Base-by-base conservation (phyloP, 1,140 invertebrate genomes). In the Trypoxylus dichotomus region DNA sequence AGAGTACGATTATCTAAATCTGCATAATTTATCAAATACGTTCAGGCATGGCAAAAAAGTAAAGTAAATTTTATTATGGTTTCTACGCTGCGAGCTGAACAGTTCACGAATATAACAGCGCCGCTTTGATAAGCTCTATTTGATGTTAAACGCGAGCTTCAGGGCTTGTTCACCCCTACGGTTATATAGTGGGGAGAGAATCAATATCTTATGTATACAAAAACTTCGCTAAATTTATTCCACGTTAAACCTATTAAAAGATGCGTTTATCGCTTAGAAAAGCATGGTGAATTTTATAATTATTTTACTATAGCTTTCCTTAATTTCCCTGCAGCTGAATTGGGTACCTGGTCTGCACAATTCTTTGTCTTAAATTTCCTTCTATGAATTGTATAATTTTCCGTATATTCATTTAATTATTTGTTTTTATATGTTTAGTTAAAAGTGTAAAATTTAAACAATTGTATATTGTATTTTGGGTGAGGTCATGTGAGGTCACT, bases 401-500 rank as follows among this genome's bases (percentile, higher is more conserved):
- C 11, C 15, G 15, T 6, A 43, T 11, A 43, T 43, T 2, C 15
- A 3, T 10, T 1, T 7, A 54, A n/a, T n/a, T 54, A 19, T 54
- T 54, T 54, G 2, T 68, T 68, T 21, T 11, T 21, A 58, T n/a
- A 5, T 19, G 7, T 13, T 5, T 6, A 0, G 24, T 68, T 68
- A 6, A 68, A 68, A 68, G 1, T 68, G 1, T 68, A 29, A 68
- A 27, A 68, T 68, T 68, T 68, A 68, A 68, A 27, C 24, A 68
- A 68, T 29, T 68, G 13, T 68, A 68, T 24, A 68, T 68, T 68
- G 60, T 27, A 68, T 80, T 80, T 82, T 80, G 80, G 82, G 83
- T 79, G 84, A 84, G 82, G 84, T 84, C 82, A 82, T 80, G 79
- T 60, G 83, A 81, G 85, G 84, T 86, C 79, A 86, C 82, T 86